Evolutionary conservation across 2,113 vertebrate genomes (phyloP).

Genomic region (Emydura subglobosa): DNA sequence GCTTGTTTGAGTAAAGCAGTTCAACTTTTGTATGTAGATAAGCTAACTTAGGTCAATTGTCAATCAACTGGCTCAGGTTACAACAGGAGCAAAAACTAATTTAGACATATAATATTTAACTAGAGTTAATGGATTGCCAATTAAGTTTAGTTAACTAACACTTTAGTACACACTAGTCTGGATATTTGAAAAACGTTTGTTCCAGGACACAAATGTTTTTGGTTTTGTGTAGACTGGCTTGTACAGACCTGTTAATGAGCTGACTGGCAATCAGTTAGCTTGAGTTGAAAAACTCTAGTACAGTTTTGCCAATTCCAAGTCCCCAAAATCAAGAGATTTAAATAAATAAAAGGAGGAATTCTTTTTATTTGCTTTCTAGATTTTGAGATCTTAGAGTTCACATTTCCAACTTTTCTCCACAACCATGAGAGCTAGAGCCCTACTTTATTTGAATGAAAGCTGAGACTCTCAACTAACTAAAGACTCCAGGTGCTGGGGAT

Average conservation of each 20-base stretch:
- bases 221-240: not conserved
- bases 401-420: conserved; percentile 1
- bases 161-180: not conserved
- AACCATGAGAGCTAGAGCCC: not conserved
- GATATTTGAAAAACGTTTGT: not conserved
- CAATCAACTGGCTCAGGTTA: too few relatives aligned
- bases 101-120: conserved; percentile 4
- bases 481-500: not conserved
- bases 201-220: not conserved
- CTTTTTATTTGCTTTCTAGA: accelerated
- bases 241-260: not conserved
- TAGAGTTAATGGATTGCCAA: not conserved
- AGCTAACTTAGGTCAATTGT: too few relatives aligned
- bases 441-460: conserved; percentile 1
- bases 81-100: not conserved
- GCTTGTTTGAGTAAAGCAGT: too few relatives aligned
- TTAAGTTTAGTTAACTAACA: conserved; percentile 6
- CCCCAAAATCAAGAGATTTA: not conserved
- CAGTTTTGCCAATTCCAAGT: not conserved
- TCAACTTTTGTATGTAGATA: too few relatives aligned
- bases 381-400: not conserved
- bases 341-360: not conserved
- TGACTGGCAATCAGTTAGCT: not conserved
- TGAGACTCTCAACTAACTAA: conserved; percentile 29
- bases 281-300: not conserved